Base-by-base conservation (phyloP, 2,113 vertebrate genomes). In the Callaeas wilsoni region DNA sequence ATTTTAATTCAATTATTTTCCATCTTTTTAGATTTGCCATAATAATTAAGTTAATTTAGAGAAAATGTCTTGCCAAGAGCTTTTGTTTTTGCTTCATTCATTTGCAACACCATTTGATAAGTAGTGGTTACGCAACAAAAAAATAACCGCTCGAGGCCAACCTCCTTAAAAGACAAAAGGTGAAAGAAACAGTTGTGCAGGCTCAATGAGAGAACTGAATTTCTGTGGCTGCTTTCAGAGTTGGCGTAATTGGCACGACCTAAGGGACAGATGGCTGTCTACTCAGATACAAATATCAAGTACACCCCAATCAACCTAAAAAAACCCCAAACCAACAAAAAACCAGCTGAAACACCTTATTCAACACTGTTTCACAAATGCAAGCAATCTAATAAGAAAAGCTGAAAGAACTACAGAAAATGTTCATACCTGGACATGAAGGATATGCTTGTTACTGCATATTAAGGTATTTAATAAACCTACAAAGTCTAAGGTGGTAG, bases 191-290 rank as follows among this genome's bases (percentile, higher is more conserved):
- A 89, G 77, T 92, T 80, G 46, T 89, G 82, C 55, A 59, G 68
- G 13, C 71, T 91, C 37, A 94, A n/a, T 63, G 55, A 83, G 87
- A 90, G 69, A 91, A 79, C 39, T 33, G 22, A 39, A 85, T 81
- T 94, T 94, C 80, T 77, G 52, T 56, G 47, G 37, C 73, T 94
- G 59, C 62, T 93, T 87, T 87, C 74, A 87, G 59, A 93, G 81
- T 21, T 67, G 81, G 84, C 3, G 4, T 80, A 91, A 79, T 60
- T 95, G 93, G 91, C 87, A 93, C 9, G 10, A 89, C 70, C 59
- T 64, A 18, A 93, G 82, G 87, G 82, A 93, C 95, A 96, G 94
- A 95, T 93, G 95, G 95, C 63, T 52, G 49, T 17, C 87, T 91
- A 6, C 81, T 83, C 70, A 46, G 47, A 79, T 49, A 94, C 76